phyloP scores from a whole-genome alignment of 2,113 vertebrate genomes.

The Mormoops blainvillei region DNA sequence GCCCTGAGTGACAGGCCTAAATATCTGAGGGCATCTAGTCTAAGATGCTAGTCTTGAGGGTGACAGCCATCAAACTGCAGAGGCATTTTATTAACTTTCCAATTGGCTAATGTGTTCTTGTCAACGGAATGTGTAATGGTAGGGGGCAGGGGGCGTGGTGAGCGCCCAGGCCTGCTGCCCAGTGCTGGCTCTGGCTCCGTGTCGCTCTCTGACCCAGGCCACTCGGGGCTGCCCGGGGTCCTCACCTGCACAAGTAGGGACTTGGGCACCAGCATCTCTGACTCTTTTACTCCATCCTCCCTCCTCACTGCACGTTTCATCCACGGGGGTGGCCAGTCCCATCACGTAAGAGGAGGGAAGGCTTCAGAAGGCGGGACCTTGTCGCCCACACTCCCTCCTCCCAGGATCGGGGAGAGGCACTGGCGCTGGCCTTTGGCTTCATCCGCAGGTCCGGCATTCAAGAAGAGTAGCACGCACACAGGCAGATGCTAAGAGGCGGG shows the following conservation, averaged over 20 bases:
- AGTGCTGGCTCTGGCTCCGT: neutral
- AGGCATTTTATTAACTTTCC: neutral
- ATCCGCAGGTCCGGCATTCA: no score
- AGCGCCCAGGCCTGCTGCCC: neutral
- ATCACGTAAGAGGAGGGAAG: neutral
- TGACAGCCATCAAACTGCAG: neutral
- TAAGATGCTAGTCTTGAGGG: neutral
- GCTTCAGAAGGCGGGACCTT: neutral
- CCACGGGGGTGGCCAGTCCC: fast-evolving
- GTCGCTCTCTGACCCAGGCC: neutral
- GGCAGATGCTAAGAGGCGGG: neutral
- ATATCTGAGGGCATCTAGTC: neutral
- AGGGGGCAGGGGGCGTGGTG: neutral
- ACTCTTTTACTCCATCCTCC: fast-evolving
- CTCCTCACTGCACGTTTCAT: neutral
- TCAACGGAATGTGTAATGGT: fast-evolving
- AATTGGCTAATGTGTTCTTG: neutral
- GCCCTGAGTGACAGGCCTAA: neutral
- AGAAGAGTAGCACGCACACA: neutral
- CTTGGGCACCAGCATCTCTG: neutral
- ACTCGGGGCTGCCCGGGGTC: fast-evolving
- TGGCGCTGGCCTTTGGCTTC: neutral
- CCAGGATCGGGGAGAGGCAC: no score
- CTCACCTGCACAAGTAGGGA: neutral
- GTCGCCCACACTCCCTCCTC: neutral